Base-by-base conservation (phyloP, 2,113 vertebrate species). In the Euleptes europaea region DNA sequence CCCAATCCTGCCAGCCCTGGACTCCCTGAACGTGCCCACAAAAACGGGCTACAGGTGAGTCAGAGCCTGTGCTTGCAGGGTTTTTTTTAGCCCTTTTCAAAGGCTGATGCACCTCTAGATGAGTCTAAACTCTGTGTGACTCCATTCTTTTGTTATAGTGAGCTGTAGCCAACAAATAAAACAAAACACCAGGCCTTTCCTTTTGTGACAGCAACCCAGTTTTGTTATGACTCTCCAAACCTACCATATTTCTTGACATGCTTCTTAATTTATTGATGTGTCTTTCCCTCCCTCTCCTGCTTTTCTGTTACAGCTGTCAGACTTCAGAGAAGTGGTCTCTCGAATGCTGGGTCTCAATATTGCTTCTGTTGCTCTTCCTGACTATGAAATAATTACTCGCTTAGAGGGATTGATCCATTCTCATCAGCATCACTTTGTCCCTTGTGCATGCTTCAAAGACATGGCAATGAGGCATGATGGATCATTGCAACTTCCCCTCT, bases 261-360 rank as follows among this genome's bases (percentile, higher is more conserved):
- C 19, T 60, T 60, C 19, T 67, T 71, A 67, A 28, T 54, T 57
- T 19, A 23, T 83, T 72, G 67, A 38, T 84, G 65, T 42, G 21
- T 66, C 10, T 63, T 8, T 54, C 76, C 3, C 69, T 88, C 83
- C 23, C 60, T 23, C 26, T 10, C 60, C 23, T 3, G 2, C 83
- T 86, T 93, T 95, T 76, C 3, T 69, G 1, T 94, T 86, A 49
- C 94, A 99, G 98, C 88, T 98, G 94, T 57, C 94, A 81, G 97
- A 98, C 90, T 98, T 98, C 93, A 95, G 94, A 75, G 97, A 96
- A 76, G 96, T 97, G 26, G 84, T 98, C 42, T 97, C 97, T 0
- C 94, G 83, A 79, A 97, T 97, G 95, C 84, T 98, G 79, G 97
- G 97, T 51, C 91, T 98, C 38, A 93, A 97, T 23, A 38, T 95